phyloP scores from a whole-genome alignment of 2,888 invertebrate genomes.

The Zeuzera pyrina region DNA sequence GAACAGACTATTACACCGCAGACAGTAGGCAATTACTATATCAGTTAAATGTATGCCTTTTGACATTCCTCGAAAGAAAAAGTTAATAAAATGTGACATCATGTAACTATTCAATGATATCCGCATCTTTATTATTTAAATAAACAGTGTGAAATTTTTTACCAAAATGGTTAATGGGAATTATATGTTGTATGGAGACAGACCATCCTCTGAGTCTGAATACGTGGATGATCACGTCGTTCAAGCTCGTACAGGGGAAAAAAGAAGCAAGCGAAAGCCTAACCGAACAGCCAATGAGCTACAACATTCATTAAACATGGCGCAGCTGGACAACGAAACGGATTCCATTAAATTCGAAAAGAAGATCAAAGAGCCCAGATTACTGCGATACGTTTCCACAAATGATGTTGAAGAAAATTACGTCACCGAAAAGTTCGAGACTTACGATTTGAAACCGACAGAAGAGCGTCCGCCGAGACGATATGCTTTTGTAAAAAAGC shows the following conservation, averaged over 20 bases:
- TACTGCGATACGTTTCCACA: slow-evolving; percentile 55
- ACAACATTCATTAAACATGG: slow-evolving; percentile 43
- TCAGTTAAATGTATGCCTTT: too few species aligned
- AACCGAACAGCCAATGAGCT: slow-evolving; percentile 51
- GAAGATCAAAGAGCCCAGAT: slow-evolving; percentile 53
- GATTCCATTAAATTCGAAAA: slow-evolving; percentile 62
- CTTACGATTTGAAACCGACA: slow-evolving; percentile 50
- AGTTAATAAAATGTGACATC: background rate
- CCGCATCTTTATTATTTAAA: slow-evolving; percentile 10
- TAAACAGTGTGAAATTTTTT: slow-evolving; percentile 15
- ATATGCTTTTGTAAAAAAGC: slow-evolving; percentile 54
- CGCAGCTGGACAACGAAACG: slow-evolving; percentile 58
- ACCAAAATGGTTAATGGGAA: slow-evolving; percentile 65
- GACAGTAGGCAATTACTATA: too few species aligned
- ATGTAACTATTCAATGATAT: slow-evolving; percentile 18
- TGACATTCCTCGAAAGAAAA: background rate
- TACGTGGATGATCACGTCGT: slow-evolving; percentile 60
- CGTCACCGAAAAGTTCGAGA: slow-evolving; percentile 50
- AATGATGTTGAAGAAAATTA: slow-evolving; percentile 56
- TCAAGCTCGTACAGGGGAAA: slow-evolving; percentile 44
- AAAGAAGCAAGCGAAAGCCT: slow-evolving; percentile 43
- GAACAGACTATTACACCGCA: too few species aligned
- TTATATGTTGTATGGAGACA: slow-evolving; percentile 58
- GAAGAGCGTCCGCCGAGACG: slow-evolving; percentile 49
- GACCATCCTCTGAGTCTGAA: slow-evolving; percentile 57